Conservation (phyloP, 2,113 vertebrate species). For the Pseudorasbora parva region DNA sequence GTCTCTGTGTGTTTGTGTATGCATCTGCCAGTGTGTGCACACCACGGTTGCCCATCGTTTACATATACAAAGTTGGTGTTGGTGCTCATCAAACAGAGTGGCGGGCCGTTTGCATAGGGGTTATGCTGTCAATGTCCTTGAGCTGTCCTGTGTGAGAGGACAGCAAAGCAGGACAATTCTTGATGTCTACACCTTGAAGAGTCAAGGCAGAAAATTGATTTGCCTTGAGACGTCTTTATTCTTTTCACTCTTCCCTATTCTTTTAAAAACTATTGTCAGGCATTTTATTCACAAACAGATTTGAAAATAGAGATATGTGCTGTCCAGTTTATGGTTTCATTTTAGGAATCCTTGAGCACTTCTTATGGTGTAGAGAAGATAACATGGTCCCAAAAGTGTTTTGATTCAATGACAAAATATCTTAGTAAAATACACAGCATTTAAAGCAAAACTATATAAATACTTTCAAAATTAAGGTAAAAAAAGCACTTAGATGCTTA, state of each 20-base stretch:
- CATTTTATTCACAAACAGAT: neutral
- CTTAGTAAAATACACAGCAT: neutral
- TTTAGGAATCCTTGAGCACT: neutral
- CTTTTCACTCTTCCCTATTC: neutral
- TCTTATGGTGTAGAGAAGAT: neutral
- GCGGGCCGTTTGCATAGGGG: constrained; percentile 74
- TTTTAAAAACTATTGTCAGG: neutral
- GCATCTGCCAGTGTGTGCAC: constrained; percentile 34
- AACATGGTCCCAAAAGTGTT: neutral
- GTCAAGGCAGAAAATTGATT: neutral
- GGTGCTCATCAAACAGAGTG: constrained; percentile 79
- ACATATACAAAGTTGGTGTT: constrained; percentile 77
- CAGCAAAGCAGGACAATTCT: constrained; percentile 18
- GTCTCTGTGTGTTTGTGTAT: constrained; percentile 34
- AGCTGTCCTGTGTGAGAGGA: constrained; percentile 59
- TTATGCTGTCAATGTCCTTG: constrained; percentile 72
- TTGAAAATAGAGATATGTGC: neutral
- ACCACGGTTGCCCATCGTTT: constrained; percentile 68
- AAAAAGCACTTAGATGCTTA: neutral
- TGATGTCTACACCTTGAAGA: constrained; percentile 22
- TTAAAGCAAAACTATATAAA: neutral
- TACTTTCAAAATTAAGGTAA: neutral
- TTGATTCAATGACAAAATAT: neutral
- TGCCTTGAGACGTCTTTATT: constrained; percentile 3
- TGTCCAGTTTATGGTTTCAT: neutral